phyloP scores from a whole-genome alignment of 2,888 invertebrate genomes.

The Trichacis sp. region DNA sequence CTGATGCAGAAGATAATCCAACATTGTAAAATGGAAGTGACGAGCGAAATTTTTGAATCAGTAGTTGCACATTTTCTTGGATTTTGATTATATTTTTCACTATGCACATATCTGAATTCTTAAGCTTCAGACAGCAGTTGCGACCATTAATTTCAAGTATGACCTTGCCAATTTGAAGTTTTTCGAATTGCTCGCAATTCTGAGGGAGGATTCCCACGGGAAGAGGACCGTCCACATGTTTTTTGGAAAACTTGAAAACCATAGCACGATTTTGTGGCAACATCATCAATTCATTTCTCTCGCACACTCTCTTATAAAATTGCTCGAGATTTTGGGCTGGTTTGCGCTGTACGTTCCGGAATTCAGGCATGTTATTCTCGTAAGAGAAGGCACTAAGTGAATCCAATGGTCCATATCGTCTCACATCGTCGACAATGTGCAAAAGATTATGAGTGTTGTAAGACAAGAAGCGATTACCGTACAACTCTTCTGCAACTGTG shows the following conservation, averaged over 20 bases:
- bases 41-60: too few relatives aligned
- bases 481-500: slow-evolving; percentile 2
- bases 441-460: slow-evolving; percentile 16
- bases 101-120: too few relatives aligned
- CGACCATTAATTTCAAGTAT: too few relatives aligned
- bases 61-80: too few relatives aligned
- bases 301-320: slow-evolving; percentile 2
- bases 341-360: background rate
- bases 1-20: too few relatives aligned
- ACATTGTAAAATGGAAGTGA: too few relatives aligned
- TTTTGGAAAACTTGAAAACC: background rate
- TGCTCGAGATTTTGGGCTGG: slow-evolving; percentile 1
- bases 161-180: background rate
- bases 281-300: background rate
- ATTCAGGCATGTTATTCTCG: slow-evolving; percentile 9
- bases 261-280: background rate
- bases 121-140: too few relatives aligned
- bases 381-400: slow-evolving; percentile 5
- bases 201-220: background rate
- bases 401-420: slow-evolving; percentile 3
- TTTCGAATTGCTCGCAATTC: background rate
- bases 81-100: too few relatives aligned
- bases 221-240: slow-evolving; percentile 11
- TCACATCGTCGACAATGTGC: slow-evolving; percentile 12
- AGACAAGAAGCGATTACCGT: slow-evolving; percentile 8